A percentile compares a stretch with the other conserved stretches of the same genome.
Evolutionary conservation across 2,113 vertebrate genomes (phyloP).

Genomic region (Gracilinanus agilis): DNA sequence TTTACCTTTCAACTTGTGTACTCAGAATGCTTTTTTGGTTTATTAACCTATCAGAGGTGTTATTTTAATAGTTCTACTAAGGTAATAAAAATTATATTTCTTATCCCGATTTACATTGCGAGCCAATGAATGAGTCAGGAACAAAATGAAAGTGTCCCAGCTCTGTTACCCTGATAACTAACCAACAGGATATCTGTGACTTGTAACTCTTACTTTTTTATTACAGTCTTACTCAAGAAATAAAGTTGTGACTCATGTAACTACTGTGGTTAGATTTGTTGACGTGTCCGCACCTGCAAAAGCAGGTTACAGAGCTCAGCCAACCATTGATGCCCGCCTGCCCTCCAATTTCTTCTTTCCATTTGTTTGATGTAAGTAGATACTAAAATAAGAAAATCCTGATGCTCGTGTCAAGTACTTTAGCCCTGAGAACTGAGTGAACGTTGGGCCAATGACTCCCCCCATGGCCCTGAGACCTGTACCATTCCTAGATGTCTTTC

Average conservation of each 20-base stretch:
- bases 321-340: constrained; percentile 90
- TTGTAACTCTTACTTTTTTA: constrained; percentile 28
- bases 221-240: constrained; percentile 79
- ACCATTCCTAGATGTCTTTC: not conserved
- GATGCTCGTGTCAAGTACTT: not conserved
- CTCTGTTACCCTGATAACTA: not conserved
- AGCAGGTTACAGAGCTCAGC: constrained; percentile 90
- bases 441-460: not conserved
- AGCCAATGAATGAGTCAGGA: not conserved
- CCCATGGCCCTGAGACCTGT: not conserved
- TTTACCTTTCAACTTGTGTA: not conserved
- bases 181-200: not conserved
- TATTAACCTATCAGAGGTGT: not conserved
- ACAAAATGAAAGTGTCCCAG: not conserved
- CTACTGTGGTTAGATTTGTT: constrained; percentile 88
- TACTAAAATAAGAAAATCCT: not conserved
- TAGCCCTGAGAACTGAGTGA: not conserved
- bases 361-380: constrained; percentile 87
- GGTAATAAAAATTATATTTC: not conserved
- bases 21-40: not conserved
- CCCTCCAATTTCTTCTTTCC: constrained; percentile 96
- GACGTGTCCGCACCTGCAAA: constrained; percentile 89
- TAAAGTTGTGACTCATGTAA: constrained; percentile 81
- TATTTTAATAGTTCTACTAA: not conserved
- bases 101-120: not conserved